These are phyloP conservation scores for Plagodis pulveraria DNA, from an alignment of 2,888 invertebrate species.

Conservation along the genomic window DNA sequence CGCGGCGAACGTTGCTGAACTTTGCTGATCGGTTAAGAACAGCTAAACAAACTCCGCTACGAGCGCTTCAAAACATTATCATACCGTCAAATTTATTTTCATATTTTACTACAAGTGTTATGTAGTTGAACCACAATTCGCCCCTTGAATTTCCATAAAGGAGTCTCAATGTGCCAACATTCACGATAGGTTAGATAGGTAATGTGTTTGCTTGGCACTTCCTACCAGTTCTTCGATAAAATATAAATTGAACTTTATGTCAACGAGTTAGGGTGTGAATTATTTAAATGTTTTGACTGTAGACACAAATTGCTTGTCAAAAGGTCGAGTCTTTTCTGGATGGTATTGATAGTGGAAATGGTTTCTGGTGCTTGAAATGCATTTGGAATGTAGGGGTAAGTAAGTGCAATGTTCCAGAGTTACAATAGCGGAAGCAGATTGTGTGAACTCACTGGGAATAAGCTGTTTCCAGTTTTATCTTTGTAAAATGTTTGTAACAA, in stretches of 20 bases:
- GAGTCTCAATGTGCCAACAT: constrained; percentile 43
- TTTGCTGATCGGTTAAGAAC: too few species aligned
- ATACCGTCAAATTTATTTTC: too few species aligned
- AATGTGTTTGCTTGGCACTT: constrained; percentile 63
- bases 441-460: too few species aligned
- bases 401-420: constrained; percentile 1
- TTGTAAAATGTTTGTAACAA: too few species aligned
- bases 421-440: too few species aligned
- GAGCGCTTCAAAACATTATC: too few species aligned
- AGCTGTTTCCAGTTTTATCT: too few species aligned
- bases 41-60: too few species aligned
- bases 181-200: constrained; percentile 54
- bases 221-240: constrained; percentile 9
- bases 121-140: neutral
- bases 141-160: constrained; percentile 45
- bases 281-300: constrained; percentile 23
- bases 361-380: constrained; percentile 43
- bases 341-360: constrained; percentile 49
- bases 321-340: constrained; percentile 39
- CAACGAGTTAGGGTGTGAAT: constrained; percentile 7
- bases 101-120: too few species aligned
- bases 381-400: constrained; percentile 26
- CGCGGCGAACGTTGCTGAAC: too few species aligned
- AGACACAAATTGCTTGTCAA: constrained; percentile 57
- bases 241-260: constrained; percentile 19